Percentiles rank a stretch among this genome's conserved stretches.
These are phyloP conservation scores for Aleiodes sp. DNA, from an alignment of 1,140 invertebrate species.

Conservation along the genomic window DNA sequence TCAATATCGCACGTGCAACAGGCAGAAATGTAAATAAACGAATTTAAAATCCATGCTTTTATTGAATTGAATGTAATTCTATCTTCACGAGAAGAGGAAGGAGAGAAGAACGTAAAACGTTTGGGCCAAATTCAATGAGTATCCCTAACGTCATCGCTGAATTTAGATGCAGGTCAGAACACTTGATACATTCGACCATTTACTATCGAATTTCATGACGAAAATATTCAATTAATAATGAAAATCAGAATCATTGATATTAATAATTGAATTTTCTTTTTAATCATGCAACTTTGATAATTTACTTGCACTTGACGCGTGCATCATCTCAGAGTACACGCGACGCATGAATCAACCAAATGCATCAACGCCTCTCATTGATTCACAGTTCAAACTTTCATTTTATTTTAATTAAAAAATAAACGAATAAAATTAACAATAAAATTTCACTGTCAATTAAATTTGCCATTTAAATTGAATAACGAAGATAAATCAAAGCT, in stretches of 20 bases:
- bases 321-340: not conserved
- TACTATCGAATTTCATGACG: not conserved
- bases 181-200: not conserved
- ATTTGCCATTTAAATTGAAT: not conserved
- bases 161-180: not conserved
- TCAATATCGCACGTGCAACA: conserved; percentile 13
- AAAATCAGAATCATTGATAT: not conserved
- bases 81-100: too few species aligned
- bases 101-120: too few species aligned
- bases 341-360: not conserved
- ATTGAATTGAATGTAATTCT: not conserved
- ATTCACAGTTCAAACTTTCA: not conserved
- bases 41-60: not conserved
- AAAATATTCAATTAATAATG: not conserved
- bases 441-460: not conserved
- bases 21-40: not conserved
- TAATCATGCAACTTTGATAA: too few species aligned
- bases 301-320: not conserved
- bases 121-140: not conserved
- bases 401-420: too few species aligned
- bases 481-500: too few species aligned
- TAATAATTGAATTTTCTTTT: not conserved
- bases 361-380: not conserved
- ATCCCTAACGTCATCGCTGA: not conserved
- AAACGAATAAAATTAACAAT: too few species aligned